Percentiles rank a stretch among this genome's conserved stretches.
Evolutionary conservation across 2,113 vertebrate genomes (phyloP).

Genomic region (Myxocyprinus asiaticus): DNA sequence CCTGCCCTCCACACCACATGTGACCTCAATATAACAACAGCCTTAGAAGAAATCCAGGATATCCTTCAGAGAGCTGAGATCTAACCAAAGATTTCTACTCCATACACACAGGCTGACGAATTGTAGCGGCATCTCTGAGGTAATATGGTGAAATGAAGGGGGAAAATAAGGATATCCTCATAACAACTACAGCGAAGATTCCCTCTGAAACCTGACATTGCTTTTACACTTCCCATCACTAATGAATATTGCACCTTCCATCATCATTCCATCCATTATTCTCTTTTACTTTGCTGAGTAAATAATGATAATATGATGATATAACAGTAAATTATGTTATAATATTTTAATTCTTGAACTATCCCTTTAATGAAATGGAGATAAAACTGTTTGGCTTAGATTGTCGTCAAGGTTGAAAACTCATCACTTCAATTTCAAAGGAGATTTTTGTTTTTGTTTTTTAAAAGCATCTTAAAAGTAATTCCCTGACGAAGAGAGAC

Average conservation of each 20-base stretch:
- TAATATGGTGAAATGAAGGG: background rate
- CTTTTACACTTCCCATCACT: too few species aligned
- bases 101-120: background rate
- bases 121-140: constrained; percentile 3
- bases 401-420: background rate
- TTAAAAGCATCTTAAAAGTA: background rate
- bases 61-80: background rate
- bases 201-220: background rate
- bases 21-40: constrained; percentile 40
- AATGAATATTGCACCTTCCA: too few species aligned
- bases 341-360: too few species aligned
- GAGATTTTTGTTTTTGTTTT: background rate
- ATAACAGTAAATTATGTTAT: too few species aligned
- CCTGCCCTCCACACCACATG: constrained; percentile 29
- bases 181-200: background rate
- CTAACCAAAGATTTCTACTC: constrained; percentile 1
- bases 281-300: too few species aligned
- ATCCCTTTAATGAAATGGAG: too few species aligned
- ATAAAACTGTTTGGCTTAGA: too few species aligned
- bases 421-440: too few species aligned
- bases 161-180: constrained; percentile 29
- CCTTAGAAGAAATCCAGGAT: constrained; percentile 24
- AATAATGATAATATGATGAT: too few species aligned
- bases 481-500: background rate
- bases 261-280: too few species aligned